These are phyloP conservation scores for Dinomys branickii DNA, from an alignment of 2,113 vertebrate species.

Conservation along the genomic window DNA sequence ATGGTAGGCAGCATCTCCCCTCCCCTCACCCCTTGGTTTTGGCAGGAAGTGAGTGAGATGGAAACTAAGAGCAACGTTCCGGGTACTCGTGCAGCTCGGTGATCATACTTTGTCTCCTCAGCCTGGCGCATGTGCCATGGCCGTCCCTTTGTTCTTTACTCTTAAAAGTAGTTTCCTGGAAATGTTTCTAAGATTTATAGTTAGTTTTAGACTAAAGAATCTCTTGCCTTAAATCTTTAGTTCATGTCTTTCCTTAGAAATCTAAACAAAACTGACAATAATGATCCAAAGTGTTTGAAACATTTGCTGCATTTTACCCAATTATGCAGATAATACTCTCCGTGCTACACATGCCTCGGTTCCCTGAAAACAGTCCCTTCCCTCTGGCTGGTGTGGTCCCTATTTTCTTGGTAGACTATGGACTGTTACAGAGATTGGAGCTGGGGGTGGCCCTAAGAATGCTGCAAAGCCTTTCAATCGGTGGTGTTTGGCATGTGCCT, in stretches of 20 bases:
- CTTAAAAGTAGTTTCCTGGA: conserved; percentile 11
- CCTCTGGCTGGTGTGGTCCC: conserved; percentile 70
- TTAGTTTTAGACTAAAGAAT: conserved; percentile 53
- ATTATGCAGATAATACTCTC: conserved; percentile 58
- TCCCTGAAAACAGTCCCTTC: conserved; percentile 64
- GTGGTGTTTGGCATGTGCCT: not conserved
- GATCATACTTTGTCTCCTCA: not conserved
- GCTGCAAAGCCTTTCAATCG: conserved; percentile 44
- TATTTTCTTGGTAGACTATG: conserved; percentile 54
- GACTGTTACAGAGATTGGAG: conserved; percentile 48
- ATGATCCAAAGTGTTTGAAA: conserved; percentile 67
- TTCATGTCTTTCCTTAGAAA: conserved; percentile 11
- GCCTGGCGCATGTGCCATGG: not conserved
- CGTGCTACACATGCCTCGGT: conserved; percentile 51
- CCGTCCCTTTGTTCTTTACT: not conserved
- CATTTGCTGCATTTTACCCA: conserved; percentile 55
- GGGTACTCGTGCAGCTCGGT: not conserved
- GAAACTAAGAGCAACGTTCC: not conserved
- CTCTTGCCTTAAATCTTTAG: conserved; percentile 53
- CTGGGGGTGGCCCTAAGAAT: conserved; percentile 50
- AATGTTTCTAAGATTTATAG: conserved; percentile 53
- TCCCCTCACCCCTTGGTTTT: not conserved
- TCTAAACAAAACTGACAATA: conserved; percentile 33
- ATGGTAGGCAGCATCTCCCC: not conserved
- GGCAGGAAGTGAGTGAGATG: conserved; percentile 1